Evolutionary conservation across 2,888 invertebrate genomes (phyloP).

Genomic region (Odontocerum albicorne): DNA sequence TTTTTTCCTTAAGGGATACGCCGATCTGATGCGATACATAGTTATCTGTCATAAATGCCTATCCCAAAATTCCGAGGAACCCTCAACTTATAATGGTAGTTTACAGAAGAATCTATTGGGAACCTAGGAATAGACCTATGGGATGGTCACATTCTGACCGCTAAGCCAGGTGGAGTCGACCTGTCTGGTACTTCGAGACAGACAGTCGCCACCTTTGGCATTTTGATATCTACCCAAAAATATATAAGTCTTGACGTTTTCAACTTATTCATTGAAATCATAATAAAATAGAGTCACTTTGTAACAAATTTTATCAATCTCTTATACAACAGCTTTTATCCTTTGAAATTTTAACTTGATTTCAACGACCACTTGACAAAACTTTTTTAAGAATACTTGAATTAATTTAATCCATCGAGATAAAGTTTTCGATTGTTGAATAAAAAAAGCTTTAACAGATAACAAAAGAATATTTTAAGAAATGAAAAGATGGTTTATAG

Average conservation of each 20-base stretch:
- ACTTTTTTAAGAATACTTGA: too few species aligned
- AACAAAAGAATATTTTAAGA: not conserved
- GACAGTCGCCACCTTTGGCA: constrained; percentile 31
- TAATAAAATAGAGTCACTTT: too few species aligned
- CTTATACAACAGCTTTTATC: too few species aligned
- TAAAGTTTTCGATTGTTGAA: too few species aligned
- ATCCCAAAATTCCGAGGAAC: constrained; percentile 24
- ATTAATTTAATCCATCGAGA: too few species aligned
- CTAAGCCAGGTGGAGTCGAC: constrained; percentile 28
- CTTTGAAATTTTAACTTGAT: too few species aligned
- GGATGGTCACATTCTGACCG: constrained; percentile 25
- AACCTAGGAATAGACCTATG: not conserved
- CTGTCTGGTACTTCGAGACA: constrained; percentile 34
- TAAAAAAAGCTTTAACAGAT: too few species aligned
- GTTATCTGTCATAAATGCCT: constrained; percentile 36
- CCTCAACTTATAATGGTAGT: constrained; percentile 13
- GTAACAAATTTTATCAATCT: too few species aligned
- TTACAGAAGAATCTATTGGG: constrained; percentile 4
- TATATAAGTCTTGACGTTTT: too few species aligned
- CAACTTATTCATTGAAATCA: too few species aligned
- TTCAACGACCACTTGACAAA: too few species aligned
- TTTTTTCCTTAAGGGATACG: constrained; percentile 15
- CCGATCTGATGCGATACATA: constrained; percentile 27
- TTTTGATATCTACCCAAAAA: constrained; percentile 22
- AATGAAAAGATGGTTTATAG: not conserved